These are phyloP conservation scores for Porites australiensis DNA, from an alignment of 64 coral and sea anemone genomes.

Conservation along the genomic window DNA sequence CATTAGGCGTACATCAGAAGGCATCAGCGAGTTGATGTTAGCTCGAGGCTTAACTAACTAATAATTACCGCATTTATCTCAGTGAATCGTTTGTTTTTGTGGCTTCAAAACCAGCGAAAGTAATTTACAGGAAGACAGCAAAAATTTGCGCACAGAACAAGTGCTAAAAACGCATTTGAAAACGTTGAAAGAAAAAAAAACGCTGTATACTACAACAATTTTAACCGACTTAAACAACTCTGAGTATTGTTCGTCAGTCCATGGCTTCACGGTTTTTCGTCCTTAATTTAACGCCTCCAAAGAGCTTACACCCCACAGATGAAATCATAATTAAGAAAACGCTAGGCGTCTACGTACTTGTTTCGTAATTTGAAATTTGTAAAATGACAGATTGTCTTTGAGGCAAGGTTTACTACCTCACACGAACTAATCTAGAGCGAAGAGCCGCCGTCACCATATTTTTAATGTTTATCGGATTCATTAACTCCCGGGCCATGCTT, in stretches of 20 bases:
- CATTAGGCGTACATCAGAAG: slow-evolving; percentile 48
- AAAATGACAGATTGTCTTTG: slow-evolving; percentile 30
- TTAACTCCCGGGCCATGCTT: slow-evolving; percentile 24
- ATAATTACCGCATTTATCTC: slow-evolving; percentile 60
- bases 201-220: background rate
- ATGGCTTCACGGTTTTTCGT: background rate
- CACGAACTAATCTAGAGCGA: background rate
- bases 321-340: background rate
- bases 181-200: background rate
- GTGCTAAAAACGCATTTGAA: background rate
- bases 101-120: slow-evolving; percentile 11
- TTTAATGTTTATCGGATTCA: slow-evolving; percentile 53
- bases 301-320: background rate
- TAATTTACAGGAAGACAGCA: background rate
- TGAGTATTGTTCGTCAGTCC: background rate
- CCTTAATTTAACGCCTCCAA: slow-evolving; percentile 1
- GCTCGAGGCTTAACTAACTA: slow-evolving; percentile 55
- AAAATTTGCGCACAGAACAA: background rate
- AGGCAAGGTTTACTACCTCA: background rate
- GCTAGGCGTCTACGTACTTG: background rate
- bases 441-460: background rate
- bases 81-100: slow-evolving; percentile 29
- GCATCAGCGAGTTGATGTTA: slow-evolving; percentile 53
- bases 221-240: slow-evolving; percentile 23
- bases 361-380: slow-evolving; percentile 30